phyloP scores from a whole-genome alignment of 1,140 invertebrate species.

The Thaumatotibia leucotreta region DNA sequence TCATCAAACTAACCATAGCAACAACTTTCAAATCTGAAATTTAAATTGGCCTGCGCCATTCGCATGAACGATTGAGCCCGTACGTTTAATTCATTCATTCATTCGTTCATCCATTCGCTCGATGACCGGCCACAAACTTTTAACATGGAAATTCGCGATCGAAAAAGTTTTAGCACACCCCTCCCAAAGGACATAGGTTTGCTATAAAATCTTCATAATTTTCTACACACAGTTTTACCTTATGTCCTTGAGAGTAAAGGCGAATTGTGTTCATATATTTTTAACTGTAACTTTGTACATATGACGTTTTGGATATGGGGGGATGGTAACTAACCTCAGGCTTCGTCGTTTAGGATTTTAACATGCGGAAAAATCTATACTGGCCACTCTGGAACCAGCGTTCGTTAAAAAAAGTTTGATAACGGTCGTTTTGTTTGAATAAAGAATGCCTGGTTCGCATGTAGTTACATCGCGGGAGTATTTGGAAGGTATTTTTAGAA shows the following conservation, averaged over 20 bases:
- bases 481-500: background rate
- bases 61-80: background rate
- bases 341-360: background rate
- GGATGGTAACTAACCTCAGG: background rate
- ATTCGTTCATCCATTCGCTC: conserved; percentile 2
- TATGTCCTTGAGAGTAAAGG: background rate
- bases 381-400: background rate
- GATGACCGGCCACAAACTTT: conserved; percentile 2
- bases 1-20: background rate
- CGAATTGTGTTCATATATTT: background rate
- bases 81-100: conserved; percentile 3
- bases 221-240: background rate
- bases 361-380: background rate
- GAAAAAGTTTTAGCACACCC: background rate
- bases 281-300: no score
- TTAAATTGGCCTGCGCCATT: background rate
- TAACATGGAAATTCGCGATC: conserved; percentile 5
- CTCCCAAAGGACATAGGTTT: background rate
- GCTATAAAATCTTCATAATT: background rate
- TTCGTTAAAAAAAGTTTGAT: background rate
- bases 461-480: background rate
- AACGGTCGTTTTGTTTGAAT: background rate
- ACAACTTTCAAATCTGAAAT: background rate
- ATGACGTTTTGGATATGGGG: background rate
- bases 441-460: background rate